These are phyloP conservation scores for Mungos mungo DNA, from an alignment of 2,113 vertebrate species.

Conservation along the genomic window DNA sequence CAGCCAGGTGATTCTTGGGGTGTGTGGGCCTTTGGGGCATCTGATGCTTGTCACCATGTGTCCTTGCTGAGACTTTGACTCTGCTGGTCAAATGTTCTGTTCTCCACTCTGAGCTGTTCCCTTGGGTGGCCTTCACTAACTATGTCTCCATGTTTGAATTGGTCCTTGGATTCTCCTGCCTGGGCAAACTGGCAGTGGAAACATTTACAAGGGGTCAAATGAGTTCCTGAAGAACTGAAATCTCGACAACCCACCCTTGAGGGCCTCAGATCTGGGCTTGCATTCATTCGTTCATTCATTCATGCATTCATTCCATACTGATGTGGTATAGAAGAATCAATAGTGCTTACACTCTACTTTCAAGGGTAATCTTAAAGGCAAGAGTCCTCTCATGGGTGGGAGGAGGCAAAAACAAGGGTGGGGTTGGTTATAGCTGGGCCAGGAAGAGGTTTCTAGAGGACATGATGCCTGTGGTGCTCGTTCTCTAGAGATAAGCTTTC, in stretches of 20 bases:
- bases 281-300: not conserved
- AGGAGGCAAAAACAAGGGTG: not conserved
- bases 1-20: not conserved
- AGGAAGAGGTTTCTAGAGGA: not conserved
- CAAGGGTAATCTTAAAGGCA: not conserved
- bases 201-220: rapidly evolving
- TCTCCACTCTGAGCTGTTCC: not conserved
- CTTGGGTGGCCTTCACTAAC: not conserved
- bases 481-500: not conserved
- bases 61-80: not conserved
- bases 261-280: not conserved
- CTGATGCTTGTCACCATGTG: not conserved
- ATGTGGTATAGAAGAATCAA: not conserved
- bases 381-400: not conserved
- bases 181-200: not conserved
- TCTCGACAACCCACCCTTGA: not conserved
- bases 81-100: not conserved
- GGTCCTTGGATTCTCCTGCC: not conserved
- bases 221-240: not conserved
- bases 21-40: not conserved
- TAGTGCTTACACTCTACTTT: not conserved
- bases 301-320: not conserved
- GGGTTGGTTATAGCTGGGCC: not conserved
- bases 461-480: rapidly evolving
- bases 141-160: not conserved